Percentiles rank a stretch among this genome's conserved stretches.
These are phyloP conservation scores for Saimiri boliviensis DNA, from an alignment of 2,113 vertebrate species.

Conservation along the genomic window DNA sequence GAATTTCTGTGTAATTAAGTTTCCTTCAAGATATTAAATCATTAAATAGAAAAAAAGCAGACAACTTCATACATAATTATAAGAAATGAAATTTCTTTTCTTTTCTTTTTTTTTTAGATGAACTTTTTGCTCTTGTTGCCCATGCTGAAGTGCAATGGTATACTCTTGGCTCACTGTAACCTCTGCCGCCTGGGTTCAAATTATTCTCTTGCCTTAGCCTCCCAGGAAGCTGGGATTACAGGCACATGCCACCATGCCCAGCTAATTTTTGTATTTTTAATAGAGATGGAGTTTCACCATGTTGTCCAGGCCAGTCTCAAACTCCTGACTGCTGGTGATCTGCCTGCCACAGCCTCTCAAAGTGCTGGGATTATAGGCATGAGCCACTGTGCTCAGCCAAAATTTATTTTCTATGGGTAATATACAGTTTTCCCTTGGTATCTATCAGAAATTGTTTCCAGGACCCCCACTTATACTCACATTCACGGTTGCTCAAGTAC, in stretches of 20 bases:
- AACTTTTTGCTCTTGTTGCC: background rate
- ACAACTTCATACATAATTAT: constrained; percentile 11
- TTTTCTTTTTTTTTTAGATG: too few relatives aligned
- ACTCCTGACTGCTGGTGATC: background rate
- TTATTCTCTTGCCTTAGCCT: background rate
- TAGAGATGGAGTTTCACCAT: background rate
- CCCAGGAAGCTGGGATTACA: background rate
- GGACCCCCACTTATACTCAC: background rate
- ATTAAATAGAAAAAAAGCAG: constrained; percentile 13
- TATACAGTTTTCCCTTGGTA: background rate
- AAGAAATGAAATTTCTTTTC: background rate
- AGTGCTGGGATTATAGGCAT: background rate
- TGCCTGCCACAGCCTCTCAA: background rate
- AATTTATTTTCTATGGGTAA: background rate
- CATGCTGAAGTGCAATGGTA: background rate
- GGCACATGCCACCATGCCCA: background rate
- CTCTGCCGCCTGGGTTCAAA: background rate
- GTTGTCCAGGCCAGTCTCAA: background rate
- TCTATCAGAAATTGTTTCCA: background rate
- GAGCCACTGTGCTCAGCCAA: background rate
- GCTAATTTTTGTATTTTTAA: background rate
- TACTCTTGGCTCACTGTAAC: background rate
- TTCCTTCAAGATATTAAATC: background rate
- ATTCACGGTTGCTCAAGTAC: background rate
- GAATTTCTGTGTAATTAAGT: background rate